Evolutionary conservation across 2,888 invertebrate species (phyloP).

Genomic region (Caenorhabditis sp.): DNA sequence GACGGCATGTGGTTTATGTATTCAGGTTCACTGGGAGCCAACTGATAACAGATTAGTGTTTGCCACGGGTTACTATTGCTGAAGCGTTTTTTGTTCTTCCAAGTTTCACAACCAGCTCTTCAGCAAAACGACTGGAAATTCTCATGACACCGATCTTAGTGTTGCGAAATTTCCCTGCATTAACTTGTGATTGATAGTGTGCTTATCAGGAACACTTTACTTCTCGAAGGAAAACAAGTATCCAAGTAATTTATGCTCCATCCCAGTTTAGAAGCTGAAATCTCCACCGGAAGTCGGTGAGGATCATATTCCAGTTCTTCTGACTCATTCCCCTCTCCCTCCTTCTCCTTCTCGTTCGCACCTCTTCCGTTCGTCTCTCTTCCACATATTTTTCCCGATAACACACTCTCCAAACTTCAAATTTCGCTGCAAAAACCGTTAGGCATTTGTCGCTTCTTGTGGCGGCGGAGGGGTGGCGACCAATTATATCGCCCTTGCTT

Average conservation of each 20-base stretch:
- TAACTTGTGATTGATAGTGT: no score
- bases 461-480: no score
- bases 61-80: neutral
- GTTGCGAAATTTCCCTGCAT: no score
- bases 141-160: no score
- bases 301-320: neutral
- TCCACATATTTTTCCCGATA: conserved; percentile 19
- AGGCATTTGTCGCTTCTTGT: conserved; percentile 24
- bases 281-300: neutral
- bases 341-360: neutral
- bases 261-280: neutral
- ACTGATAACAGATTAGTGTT: neutral
- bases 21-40: no score
- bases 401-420: conserved; percentile 31
- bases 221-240: no score
- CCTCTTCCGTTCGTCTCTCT: no score
- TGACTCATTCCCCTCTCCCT: neutral
- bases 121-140: no score
- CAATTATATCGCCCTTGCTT: conserved; percentile 39
- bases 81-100: neutral
- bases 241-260: no score
- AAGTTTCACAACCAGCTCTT: no score
- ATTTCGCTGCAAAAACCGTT: conserved; percentile 43
- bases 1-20: conserved; percentile 12
- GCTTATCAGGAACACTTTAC: no score